Conservation (phyloP, 2,888 invertebrate genomes). For the Artemia sinica region DNA sequence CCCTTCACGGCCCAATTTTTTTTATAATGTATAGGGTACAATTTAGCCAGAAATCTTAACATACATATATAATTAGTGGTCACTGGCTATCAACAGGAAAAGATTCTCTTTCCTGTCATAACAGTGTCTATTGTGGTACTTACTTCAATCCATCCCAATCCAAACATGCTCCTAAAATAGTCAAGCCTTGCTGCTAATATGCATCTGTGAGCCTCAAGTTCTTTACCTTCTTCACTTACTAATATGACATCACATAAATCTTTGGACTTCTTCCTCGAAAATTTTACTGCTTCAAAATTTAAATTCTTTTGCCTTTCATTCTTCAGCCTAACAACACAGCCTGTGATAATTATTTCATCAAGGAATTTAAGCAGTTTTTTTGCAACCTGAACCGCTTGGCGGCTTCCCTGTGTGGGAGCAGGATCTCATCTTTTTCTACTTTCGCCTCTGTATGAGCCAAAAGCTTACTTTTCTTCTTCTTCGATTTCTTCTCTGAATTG, state of each 20-base stretch:
- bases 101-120: no score
- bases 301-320: conserved; percentile 26
- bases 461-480: conserved; percentile 26
- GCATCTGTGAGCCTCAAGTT: conserved; percentile 55
- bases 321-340: conserved; percentile 23
- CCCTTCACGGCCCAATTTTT: no score
- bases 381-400: conserved; percentile 40
- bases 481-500: conserved; percentile 30
- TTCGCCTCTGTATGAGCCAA: conserved; percentile 25
- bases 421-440: not conserved
- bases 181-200: conserved; percentile 61
- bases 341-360: conserved; percentile 33
- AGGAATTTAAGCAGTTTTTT: conserved; percentile 33
- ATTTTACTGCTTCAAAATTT: conserved; percentile 31
- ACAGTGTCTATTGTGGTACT: conserved; percentile 25
- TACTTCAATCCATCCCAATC: conserved; percentile 57
- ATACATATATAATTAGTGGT: no score
- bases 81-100: no score
- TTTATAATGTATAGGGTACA: no score
- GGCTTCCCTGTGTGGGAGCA: conserved; percentile 40
- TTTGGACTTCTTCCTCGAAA: conserved; percentile 36
- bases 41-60: no score
- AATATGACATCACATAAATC: conserved; percentile 46
- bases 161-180: conserved; percentile 68
- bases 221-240: conserved; percentile 34